Evolutionary conservation across 2,797 vertebrate genomes (phyloP).

Genomic region (Tangara arthus): DNA sequence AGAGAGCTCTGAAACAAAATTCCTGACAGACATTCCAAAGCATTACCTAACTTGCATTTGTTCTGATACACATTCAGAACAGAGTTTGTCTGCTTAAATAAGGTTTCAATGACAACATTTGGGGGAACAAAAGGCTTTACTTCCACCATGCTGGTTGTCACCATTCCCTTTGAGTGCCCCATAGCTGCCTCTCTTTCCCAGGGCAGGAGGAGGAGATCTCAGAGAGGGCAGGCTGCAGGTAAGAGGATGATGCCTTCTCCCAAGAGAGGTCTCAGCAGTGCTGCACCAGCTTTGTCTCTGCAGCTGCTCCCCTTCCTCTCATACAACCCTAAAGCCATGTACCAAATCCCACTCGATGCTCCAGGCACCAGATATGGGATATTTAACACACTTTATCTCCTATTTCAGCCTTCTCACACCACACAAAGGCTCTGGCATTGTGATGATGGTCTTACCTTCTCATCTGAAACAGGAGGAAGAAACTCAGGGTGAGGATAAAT

Average conservation of each 20-base stretch:
- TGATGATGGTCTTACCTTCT: neutral
- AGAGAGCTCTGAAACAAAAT: neutral
- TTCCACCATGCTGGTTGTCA: neutral
- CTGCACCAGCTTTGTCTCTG: neutral
- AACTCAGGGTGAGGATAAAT: neutral
- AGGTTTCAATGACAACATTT: neutral
- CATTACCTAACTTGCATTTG: conserved; percentile 24
- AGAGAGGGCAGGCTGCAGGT: neutral
- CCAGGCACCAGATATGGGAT: neutral
- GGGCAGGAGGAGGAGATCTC: neutral
- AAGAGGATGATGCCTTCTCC: neutral
- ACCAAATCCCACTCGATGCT: neutral
- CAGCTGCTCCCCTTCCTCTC: neutral
- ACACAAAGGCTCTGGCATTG: neutral
- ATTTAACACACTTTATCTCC: neutral
- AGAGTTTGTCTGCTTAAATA: neutral
- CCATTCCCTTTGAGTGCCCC: neutral
- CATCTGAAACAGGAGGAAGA: neutral
- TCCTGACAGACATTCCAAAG: conserved; percentile 1
- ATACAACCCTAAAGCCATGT: neutral
- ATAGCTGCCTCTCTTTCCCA: neutral
- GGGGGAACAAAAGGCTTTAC: neutral
- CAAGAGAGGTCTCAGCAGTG: neutral
- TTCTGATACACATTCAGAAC: neutral
- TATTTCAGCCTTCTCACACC: neutral